phyloP scores from a whole-genome alignment of 1,140 invertebrate species.

The Cotesia typhae region DNA sequence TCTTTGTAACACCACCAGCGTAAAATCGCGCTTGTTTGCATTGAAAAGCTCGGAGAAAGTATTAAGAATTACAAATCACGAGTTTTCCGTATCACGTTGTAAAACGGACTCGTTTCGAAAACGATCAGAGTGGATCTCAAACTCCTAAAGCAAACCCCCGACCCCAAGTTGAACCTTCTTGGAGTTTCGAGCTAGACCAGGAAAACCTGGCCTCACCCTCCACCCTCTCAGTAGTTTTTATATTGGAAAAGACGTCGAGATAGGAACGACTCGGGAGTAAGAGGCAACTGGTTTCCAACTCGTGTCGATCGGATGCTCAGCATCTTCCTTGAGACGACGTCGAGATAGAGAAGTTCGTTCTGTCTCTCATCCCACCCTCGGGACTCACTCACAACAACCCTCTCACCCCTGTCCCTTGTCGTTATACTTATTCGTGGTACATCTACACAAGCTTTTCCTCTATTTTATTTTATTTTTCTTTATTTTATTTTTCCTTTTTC shows the following conservation, averaged over 20 bases:
- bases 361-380: conserved; percentile 30
- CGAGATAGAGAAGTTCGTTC: background rate
- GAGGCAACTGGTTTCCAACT: conserved; percentile 31
- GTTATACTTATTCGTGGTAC: too few species aligned
- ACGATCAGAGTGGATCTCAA: too few species aligned
- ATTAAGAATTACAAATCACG: too few species aligned
- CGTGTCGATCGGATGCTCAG: conserved; percentile 27
- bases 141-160: too few species aligned
- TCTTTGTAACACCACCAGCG: too few species aligned
- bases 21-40: too few species aligned
- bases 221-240: background rate
- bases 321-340: background rate
- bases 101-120: too few species aligned
- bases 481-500: background rate
- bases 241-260: conserved; percentile 31
- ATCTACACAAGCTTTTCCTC: background rate
- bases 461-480: background rate
- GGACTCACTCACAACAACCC: conserved; percentile 26
- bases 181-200: background rate
- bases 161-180: background rate
- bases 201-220: too few species aligned
- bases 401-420: conserved; percentile 17
- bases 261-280: too few species aligned
- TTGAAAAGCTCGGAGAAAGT: too few species aligned
- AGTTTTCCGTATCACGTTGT: too few species aligned